phyloP scores from a whole-genome alignment of 2,113 vertebrate species.

The Neotragus moschatus region DNA sequence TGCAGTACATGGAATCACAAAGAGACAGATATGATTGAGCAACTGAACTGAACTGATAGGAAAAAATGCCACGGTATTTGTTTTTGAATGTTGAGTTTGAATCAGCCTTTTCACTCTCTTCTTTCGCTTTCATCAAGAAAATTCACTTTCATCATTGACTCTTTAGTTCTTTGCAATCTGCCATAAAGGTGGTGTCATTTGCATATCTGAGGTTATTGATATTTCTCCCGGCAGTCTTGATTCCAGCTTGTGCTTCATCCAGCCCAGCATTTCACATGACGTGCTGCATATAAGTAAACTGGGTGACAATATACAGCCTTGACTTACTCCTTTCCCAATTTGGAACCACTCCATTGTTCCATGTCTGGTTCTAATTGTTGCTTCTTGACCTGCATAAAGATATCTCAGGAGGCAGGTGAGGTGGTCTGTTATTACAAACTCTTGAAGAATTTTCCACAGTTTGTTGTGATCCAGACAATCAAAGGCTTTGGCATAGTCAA shows the following conservation, averaged over 20 bases:
- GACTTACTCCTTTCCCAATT: not conserved
- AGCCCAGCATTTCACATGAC: not conserved
- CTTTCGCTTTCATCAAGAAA: not conserved
- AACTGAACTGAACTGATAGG: not conserved
- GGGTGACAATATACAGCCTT: not conserved
- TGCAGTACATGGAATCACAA: not conserved
- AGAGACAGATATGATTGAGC: not conserved
- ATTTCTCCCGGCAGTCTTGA: not conserved
- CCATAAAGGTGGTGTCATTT: not conserved
- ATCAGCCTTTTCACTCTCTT: not conserved
- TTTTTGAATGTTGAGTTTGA: not conserved
- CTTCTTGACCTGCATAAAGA: too few relatives aligned
- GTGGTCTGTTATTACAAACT: too few relatives aligned
- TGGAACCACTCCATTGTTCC: not conserved
- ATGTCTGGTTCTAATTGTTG: too few relatives aligned
- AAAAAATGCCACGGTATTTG: not conserved
- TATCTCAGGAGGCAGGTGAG: too few relatives aligned
- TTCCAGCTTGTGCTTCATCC: not conserved
- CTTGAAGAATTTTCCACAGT: too few relatives aligned
- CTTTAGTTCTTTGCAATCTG: not conserved
- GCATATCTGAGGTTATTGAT: not conserved
- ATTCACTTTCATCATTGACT: not conserved
- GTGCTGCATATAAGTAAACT: not conserved
- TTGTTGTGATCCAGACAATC: too few relatives aligned
- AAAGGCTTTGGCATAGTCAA: too few relatives aligned